Conservation (phyloP, 2,797 vertebrate genomes). For the Podarcis lilfordi region DNA sequence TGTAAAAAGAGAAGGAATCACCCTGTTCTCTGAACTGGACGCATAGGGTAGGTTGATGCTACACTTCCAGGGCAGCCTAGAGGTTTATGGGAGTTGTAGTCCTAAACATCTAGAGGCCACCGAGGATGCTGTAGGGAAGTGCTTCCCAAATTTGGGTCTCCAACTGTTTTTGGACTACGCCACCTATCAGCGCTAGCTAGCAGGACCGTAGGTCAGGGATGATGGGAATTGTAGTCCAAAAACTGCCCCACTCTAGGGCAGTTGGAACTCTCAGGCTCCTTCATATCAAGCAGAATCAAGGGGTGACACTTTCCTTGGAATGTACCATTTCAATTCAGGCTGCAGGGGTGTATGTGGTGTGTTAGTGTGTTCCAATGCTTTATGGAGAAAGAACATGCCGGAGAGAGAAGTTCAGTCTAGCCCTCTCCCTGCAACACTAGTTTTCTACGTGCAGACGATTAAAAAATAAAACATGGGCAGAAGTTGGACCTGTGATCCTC, state of each 20-base stretch:
- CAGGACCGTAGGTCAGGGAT: too few relatives aligned
- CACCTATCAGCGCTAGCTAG: too few relatives aligned
- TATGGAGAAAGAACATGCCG: neutral
- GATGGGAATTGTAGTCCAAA: too few relatives aligned
- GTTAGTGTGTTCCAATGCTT: neutral
- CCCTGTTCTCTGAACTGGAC: neutral
- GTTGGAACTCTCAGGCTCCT: neutral
- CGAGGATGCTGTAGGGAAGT: too few relatives aligned
- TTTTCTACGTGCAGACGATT: neutral
- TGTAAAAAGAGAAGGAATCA: neutral
- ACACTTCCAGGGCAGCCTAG: neutral
- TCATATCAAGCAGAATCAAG: neutral
- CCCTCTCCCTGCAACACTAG: neutral
- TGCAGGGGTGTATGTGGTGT: neutral
- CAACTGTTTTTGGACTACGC: too few relatives aligned
- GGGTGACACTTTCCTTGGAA: neutral
- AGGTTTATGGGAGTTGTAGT: too few relatives aligned
- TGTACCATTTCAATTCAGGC: neutral
- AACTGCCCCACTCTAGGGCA: too few relatives aligned
- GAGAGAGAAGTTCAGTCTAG: neutral
- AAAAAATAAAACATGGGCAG: neutral
- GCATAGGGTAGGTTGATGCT: too few relatives aligned
- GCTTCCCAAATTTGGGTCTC: too few relatives aligned
- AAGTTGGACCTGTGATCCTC: neutral
- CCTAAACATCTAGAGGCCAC: too few relatives aligned